Evolutionary conservation across 2,888 invertebrate genomes (phyloP).

Genomic region (Parelbella ahira): DNA sequence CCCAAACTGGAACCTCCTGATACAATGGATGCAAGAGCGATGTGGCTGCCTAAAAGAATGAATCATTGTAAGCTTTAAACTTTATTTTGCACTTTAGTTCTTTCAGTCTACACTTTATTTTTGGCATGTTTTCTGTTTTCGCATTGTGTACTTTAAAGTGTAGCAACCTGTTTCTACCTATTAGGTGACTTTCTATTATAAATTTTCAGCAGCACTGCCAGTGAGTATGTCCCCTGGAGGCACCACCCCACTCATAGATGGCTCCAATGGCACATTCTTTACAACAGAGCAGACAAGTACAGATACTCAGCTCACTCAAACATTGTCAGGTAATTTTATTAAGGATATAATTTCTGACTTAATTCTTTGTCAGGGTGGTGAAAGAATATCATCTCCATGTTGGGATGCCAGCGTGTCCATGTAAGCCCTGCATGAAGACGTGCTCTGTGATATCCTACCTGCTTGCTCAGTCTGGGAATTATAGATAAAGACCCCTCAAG

Average conservation of each 20-base stretch:
- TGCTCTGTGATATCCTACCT: too few species aligned
- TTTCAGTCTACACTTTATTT: constrained; percentile 33
- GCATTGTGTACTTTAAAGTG: too few species aligned
- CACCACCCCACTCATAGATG: constrained; percentile 67
- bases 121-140: constrained; percentile 28
- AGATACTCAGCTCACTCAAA: constrained; percentile 66
- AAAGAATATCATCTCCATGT: too few species aligned
- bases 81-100: constrained; percentile 42
- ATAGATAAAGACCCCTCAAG: too few species aligned
- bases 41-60: constrained; percentile 84
- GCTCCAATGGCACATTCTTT: constrained; percentile 64
- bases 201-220: constrained; percentile 64
- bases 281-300: constrained; percentile 60
- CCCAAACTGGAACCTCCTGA: constrained; percentile 82
- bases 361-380: too few species aligned
- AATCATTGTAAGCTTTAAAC: constrained; percentile 82
- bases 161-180: too few species aligned
- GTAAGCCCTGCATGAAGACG: too few species aligned
- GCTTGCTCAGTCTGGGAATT: too few species aligned
- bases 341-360: too few species aligned
- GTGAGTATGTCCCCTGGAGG: constrained; percentile 71
- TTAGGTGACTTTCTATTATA: too few species aligned
- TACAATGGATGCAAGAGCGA: constrained; percentile 79
- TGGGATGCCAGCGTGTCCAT: too few species aligned
- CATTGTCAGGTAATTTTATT: constrained; percentile 51